Percentiles rank a stretch among this genome's conserved stretches.
Conservation (phyloP, 2,888 invertebrate species). For the Cryptocephalus moraei region DNA sequence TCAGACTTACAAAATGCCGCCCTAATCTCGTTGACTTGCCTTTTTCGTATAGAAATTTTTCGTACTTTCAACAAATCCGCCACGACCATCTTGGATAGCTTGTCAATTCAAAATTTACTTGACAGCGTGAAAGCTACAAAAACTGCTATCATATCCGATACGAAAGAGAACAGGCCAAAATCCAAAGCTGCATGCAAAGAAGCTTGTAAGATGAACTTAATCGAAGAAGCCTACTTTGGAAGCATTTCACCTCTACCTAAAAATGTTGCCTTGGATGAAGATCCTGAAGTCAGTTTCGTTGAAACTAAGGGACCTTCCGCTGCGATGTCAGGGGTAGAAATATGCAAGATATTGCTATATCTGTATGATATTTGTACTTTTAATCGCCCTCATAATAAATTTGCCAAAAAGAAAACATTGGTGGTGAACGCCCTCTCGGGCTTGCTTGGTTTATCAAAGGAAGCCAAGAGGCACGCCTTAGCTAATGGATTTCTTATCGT, state of each 20-base stretch:
- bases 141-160: constrained; percentile 11
- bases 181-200: neutral
- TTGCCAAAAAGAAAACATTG: constrained; percentile 32
- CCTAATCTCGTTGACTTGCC: constrained; percentile 20
- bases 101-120: constrained; percentile 24
- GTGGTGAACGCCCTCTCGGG: constrained; percentile 37
- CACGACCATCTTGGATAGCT: constrained; percentile 1
- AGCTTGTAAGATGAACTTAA: constrained; percentile 12
- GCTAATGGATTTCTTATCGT: constrained; percentile 31
- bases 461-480: constrained; percentile 40
- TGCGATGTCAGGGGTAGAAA: constrained; percentile 35
- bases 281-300: constrained; percentile 15
- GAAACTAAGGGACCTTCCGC: constrained; percentile 10
- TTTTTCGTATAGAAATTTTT: constrained; percentile 20
- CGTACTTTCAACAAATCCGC: constrained; percentile 6
- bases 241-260: constrained; percentile 10
- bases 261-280: constrained; percentile 4
- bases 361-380: constrained; percentile 38
- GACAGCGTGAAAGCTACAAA: constrained; percentile 27
- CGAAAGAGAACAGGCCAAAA: constrained; percentile 9
- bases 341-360: constrained; percentile 39
- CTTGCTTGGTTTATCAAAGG: constrained; percentile 37
- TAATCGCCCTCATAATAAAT: constrained; percentile 8
- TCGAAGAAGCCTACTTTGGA: constrained; percentile 27
- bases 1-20: constrained; percentile 27